Base-by-base conservation (phyloP, 2,888 invertebrate species). In the Hymenopus coronatus region DNA sequence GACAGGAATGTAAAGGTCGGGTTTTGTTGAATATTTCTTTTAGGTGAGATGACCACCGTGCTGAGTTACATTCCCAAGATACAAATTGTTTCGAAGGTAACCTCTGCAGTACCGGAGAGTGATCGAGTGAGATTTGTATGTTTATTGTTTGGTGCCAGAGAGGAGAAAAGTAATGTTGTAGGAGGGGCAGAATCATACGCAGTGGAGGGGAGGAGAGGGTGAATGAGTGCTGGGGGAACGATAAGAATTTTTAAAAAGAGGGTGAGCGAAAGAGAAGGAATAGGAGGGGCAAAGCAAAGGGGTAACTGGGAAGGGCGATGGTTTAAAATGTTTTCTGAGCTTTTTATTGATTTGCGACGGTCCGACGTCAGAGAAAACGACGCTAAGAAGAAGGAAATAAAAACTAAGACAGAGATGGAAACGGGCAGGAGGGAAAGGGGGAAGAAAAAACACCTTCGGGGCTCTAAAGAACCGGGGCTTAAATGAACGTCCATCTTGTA, bases 281-380 rank as follows among this genome's bases (percentile, higher is more conserved):
- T 87, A 89, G 85, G 82, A 88, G 81, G 54, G 54, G 54, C 54
- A 70, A 70, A 70, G 54, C 54, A 70, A 70, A 70, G 54, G 54
- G 54, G 54, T 70, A 70, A 70, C 54, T 70, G 54, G 54, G 54
- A 70, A 70, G 54, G 54, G 54, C 82, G 87, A 82, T 30, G 87
- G 87, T 82, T 85, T 89, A 54, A 89, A 90, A 88, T 90, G 90
- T 89, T 90, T 90, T 90, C 90, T 89, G 88, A 46, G 90, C 90
- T 90, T 90, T 90, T 90, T 90, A 90, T 90, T 90, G 90, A 90
- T 90, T 90, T 90, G 90, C 88, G 88, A 89, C 88, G 89, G 70
- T 27, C 84, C 46, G 46, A 89, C 90, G 89, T 90, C 88, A 90
- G 87, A 87, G 30, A 25, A 30, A 85, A 87, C 85, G 89, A 88